Percentiles rank a stretch among this genome's conserved stretches.
These are phyloP conservation scores for Sebastes vulpes DNA, from an alignment of 2,797 vertebrate genomes.

Conservation along the genomic window DNA sequence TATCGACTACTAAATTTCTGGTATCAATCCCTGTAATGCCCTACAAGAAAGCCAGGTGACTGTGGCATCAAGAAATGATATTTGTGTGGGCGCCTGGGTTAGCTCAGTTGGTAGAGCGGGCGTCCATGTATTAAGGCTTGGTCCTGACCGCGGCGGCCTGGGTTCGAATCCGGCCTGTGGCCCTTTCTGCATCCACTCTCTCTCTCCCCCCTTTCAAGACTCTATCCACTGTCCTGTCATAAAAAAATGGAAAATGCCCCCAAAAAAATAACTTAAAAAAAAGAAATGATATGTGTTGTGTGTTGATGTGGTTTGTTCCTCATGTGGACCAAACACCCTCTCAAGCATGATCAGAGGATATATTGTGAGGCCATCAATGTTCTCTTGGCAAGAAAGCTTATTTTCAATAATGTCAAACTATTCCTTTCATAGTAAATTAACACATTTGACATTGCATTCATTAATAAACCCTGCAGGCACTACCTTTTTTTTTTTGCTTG, in stretches of 20 bases:
- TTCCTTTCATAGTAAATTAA: neutral
- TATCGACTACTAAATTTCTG: no score
- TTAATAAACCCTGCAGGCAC: neutral
- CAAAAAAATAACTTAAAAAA: no score
- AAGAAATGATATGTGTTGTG: neutral
- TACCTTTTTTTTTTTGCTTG: neutral
- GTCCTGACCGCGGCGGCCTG: no score
- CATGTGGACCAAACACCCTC: neutral
- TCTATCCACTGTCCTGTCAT: no score
- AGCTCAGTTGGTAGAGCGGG: no score
- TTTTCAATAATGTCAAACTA: neutral
- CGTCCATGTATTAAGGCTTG: no score
- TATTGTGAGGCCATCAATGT: neutral
- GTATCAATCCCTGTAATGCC: slow-evolving; percentile 3
- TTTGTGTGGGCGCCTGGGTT: neutral
- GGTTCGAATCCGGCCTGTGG: no score
- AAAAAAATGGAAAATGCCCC: no score
- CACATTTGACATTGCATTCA: neutral
- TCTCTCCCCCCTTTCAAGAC: no score
- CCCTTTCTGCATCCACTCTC: no score
- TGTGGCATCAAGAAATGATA: slow-evolving; percentile 17
- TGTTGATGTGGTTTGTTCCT: slow-evolving; percentile 7
- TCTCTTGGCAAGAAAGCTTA: neutral
- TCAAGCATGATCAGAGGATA: neutral
- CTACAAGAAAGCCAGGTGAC: slow-evolving; percentile 39